These are phyloP conservation scores for Agonopterix arenella DNA, from an alignment of 2,888 invertebrate genomes.

Conservation along the genomic window DNA sequence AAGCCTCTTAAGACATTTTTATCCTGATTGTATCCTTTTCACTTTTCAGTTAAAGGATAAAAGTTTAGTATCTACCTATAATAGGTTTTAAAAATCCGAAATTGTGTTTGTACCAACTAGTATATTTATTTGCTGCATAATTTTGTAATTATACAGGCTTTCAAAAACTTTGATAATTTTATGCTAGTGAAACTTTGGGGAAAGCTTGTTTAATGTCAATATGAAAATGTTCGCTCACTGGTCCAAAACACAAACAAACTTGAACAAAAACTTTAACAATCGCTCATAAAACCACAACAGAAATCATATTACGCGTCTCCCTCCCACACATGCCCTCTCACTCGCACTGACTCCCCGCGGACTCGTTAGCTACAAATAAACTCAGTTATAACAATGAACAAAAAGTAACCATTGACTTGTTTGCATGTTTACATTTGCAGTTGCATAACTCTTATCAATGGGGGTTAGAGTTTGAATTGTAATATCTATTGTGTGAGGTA, in stretches of 20 bases:
- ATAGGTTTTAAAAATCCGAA: too few relatives aligned
- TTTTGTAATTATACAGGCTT: too few relatives aligned
- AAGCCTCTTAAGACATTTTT: too few relatives aligned
- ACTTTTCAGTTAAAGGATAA: too few relatives aligned
- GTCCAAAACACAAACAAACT: background rate
- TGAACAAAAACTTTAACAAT: background rate
- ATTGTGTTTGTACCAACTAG: too few relatives aligned
- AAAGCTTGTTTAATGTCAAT: too few relatives aligned
- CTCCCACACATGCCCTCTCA: constrained; percentile 20
- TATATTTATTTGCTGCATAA: too few relatives aligned
- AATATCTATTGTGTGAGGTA: constrained; percentile 8
- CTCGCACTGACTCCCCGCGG: constrained; percentile 48
- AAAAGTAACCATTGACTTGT: constrained; percentile 51
- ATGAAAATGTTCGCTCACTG: background rate
- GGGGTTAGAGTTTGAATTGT: constrained; percentile 19
- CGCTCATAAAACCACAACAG: background rate
- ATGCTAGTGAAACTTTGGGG: too few relatives aligned
- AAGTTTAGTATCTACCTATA: too few relatives aligned
- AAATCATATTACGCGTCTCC: constrained; percentile 10
- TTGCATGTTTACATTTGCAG: constrained; percentile 18
- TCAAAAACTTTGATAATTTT: too few relatives aligned
- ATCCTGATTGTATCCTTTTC: too few relatives aligned
- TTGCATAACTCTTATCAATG: constrained; percentile 12
- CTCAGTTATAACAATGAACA: constrained; percentile 64
- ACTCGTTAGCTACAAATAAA: constrained; percentile 68